These are phyloP conservation scores for Tadarida brasiliensis DNA, from an alignment of 2,797 vertebrate species.

Conservation along the genomic window DNA sequence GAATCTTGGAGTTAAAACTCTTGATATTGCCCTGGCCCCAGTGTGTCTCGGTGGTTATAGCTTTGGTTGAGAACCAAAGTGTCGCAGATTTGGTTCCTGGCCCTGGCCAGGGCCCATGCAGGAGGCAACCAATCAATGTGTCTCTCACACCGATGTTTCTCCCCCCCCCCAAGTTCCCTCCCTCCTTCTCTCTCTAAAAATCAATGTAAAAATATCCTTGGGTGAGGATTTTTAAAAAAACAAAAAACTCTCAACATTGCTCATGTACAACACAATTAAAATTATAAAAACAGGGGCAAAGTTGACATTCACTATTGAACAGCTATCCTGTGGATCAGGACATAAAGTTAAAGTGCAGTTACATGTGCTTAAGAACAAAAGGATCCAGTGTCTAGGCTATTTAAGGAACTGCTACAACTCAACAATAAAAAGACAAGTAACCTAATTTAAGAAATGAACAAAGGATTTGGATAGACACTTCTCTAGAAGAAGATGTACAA, in stretches of 20 bases:
- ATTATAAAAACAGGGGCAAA: not conserved
- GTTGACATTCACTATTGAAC: not conserved
- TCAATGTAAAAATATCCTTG: too few relatives aligned
- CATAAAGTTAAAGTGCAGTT: not conserved
- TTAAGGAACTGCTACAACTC: not conserved
- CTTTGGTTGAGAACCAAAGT: too few relatives aligned
- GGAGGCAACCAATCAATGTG: too few relatives aligned
- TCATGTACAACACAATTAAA: not conserved
- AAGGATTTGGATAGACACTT: not conserved
- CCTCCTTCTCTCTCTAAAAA: too few relatives aligned
- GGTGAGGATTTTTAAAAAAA: too few relatives aligned
- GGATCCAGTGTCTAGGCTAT: not conserved
- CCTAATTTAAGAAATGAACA: not conserved
- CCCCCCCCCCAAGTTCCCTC: too few relatives aligned
- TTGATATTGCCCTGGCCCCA: not conserved
- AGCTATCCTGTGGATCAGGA: not conserved
- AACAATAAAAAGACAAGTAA: not conserved
- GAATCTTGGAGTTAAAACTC: not conserved
- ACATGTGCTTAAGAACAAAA: not conserved
- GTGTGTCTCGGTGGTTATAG: too few relatives aligned
- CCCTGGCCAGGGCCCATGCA: too few relatives aligned
- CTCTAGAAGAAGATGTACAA: not conserved
- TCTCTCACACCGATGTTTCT: too few relatives aligned
- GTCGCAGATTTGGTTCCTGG: too few relatives aligned
- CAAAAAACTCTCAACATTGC: not conserved